Evolutionary conservation across 2,113 vertebrate genomes (phyloP), one percentile per base, ranked within the genome.

Genomic region (Chionodraco myersi): DNA sequence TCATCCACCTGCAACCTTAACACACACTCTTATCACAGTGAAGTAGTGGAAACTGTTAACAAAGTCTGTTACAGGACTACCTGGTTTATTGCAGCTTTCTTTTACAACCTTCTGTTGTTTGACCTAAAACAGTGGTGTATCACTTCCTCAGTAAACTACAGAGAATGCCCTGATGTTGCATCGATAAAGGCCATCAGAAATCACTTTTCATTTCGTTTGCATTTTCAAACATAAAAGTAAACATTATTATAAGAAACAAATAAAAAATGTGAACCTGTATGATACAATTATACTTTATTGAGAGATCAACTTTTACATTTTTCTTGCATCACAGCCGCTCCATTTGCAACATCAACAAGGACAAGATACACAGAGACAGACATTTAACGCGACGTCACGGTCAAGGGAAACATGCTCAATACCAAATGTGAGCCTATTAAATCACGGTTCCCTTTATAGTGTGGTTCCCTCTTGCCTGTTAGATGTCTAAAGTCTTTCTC

Each of bases 71-170:
- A 61, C 58, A 13, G 63, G 53, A 58, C 41, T 10, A 26, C 45
- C 4, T 49, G 44, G 5, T 80, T 89, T 86, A 75, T 68, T 75
- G 23, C 64, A 54, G 51, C n/a, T 26, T 44, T 75, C 44, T 77
- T 79, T 69, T 62, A 45, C 13, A 16, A 15, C 58, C 10, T 54
- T 75, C 59, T 47, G 4, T 7, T 30, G 14, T 57, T 60, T 77
- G 56, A 71, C 23, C 12, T 62, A 26, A 58, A 44, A 14, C 36
- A 48, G 7, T 44, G 21, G 4, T 8, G 3, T 10, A 34, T 49
- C 21, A 60, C 21, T 66, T 72, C 58, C 48, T 66, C 36, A 60
- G 9, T 10, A 16, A 41, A 2, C 14, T 10, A 2, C 23, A 41
- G 9, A 12, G 5, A 10, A 8, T 26, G 13, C 15, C 16, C 6